Evolutionary conservation across 1,140 invertebrate genomes (phyloP), one percentile per base, ranked within the genome.

Genomic region (Delia radicum): DNA sequence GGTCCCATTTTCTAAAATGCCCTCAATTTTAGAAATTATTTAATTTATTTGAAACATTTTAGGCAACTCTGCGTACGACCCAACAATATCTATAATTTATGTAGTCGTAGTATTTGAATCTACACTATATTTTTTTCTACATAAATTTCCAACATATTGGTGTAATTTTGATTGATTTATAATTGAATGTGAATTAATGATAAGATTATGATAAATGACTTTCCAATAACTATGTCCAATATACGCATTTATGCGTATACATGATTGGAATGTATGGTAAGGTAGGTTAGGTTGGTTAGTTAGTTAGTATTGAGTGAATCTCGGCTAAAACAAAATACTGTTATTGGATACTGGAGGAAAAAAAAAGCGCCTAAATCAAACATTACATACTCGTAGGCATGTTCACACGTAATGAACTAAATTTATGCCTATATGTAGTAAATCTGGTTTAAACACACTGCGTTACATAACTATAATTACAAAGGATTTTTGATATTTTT

Each of bases 91-190:
- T 5, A n/a, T 55, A 55, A 55, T 55, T 55, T 55, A 55, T 55
- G 48, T 55, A 21, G n/a, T 8, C 18, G 18, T 10, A 55, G n/a
- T 15, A 13, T 26, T 37, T 42, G n/a, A n/a, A 71, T 24, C 18
- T 71, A 42, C 33, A 26, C 27, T 42, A 55, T 55, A 55, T 55
- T 55, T 55, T 55, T 1, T 37, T 7, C 8, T 55, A 55, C 18
- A 13, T 18, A 67, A 73, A 28, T 55, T 73, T 73, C 29, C 37
- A 61, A 15, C 26, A 46, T 48, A 27, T 46, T 24, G 37, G 31
- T 48, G 73, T 62, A 33, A 74, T 74, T 74, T 74, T 74, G 73
- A 74, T 74, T 74, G 73, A 74, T 74, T 74, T 74, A 74, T 74
- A 74, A 74, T 74, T 74, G 55, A 55, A 62, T 61, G 48, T 48